Base-by-base conservation (phyloP, 2,113 vertebrate species). In the Vicugna pacos region DNA sequence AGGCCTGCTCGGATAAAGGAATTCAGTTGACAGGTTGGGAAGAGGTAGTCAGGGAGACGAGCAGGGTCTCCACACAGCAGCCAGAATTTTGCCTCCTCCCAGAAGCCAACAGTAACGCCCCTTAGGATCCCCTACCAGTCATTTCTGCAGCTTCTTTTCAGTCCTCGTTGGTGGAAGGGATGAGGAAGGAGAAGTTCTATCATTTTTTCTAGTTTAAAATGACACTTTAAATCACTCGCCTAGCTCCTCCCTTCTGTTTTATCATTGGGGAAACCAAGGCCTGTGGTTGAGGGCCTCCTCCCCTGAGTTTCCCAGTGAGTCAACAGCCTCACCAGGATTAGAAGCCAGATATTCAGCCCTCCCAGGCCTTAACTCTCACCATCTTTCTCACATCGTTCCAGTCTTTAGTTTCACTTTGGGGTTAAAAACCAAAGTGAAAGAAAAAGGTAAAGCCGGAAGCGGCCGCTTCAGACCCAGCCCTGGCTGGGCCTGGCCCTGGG, bases 341-440 rank as follows among this genome's bases (percentile, higher is more conserved):
- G 84, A 96, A 93, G 81, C 32, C 52, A 84, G 26, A 65, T 46
- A 5, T 62, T 95, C 28, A 22, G 5, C 11, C 58, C 52, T 52
- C 46, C 16, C 9, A 22, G 32, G 17, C 42, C n/a, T 88, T 76
- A 67, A 52, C 52, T 58, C 13, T 94, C 67, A 56, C 52, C 9
- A 1, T 58, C 67, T 69, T 91, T 89, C 46, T 50, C 67, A 80
- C 8, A 2, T 69, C 8, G 1, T 92, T 54, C 24, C 50, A 17
- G 4, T 35, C 58, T 96, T 80, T 75, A 96, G 95, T 97, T 97
- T 97, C 95, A 72, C 86, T 98, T 97, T 89, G 86, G 73, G n/a
- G 73, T 97, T 95, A 96, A 94, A 97, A 96, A 79, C 72, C 93
- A 97, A 97, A 98, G 97, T 96, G 97, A 97, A 96, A 98, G 90